A percentile compares a stretch with the other conserved stretches of the same genome.
Conservation (phyloP, 1,140 invertebrate genomes). For the Belonocnema kinseyi region DNA sequence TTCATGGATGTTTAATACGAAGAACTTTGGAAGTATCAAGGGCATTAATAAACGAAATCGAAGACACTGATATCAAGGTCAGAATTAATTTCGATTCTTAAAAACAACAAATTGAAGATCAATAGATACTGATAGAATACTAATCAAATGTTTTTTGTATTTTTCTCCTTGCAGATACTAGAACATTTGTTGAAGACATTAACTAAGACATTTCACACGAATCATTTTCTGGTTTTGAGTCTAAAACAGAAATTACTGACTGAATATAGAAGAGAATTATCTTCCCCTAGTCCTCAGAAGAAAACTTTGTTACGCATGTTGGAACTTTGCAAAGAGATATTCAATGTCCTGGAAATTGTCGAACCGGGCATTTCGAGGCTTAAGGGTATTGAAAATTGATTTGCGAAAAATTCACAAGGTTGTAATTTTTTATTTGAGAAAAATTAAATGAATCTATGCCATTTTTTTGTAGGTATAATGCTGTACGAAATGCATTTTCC, state of each 20-base stretch:
- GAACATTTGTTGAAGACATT: constrained; percentile 79
- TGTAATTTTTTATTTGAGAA: neutral
- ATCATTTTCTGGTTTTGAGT: constrained; percentile 81
- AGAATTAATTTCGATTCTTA: constrained; percentile 34
- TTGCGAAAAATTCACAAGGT: constrained; percentile 3
- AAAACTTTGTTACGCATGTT: constrained; percentile 80
- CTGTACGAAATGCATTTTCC: constrained; percentile 85
- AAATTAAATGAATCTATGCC: constrained; percentile 30
- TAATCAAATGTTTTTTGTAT: constrained; percentile 19
- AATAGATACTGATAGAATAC: neutral
- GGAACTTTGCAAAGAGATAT: constrained; percentile 80
- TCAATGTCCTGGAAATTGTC: constrained; percentile 80
- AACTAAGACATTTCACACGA: constrained; percentile 77
- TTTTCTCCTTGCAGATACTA: constrained; percentile 63
- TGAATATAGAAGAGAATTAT: constrained; percentile 75
- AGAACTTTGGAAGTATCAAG: constrained; percentile 73
- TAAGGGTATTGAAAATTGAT: constrained; percentile 74
- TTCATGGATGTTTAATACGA: constrained; percentile 73
- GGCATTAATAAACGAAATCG: constrained; percentile 70
- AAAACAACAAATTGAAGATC: neutral
- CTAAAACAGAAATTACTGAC: constrained; percentile 82
- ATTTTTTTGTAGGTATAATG: constrained; percentile 78
- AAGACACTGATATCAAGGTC: constrained; percentile 67
- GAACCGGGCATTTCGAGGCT: constrained; percentile 85
- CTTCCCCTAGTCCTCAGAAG: constrained; percentile 74